Conservation (phyloP, 2,113 vertebrate genomes). For the Oreocharis arfaki region DNA sequence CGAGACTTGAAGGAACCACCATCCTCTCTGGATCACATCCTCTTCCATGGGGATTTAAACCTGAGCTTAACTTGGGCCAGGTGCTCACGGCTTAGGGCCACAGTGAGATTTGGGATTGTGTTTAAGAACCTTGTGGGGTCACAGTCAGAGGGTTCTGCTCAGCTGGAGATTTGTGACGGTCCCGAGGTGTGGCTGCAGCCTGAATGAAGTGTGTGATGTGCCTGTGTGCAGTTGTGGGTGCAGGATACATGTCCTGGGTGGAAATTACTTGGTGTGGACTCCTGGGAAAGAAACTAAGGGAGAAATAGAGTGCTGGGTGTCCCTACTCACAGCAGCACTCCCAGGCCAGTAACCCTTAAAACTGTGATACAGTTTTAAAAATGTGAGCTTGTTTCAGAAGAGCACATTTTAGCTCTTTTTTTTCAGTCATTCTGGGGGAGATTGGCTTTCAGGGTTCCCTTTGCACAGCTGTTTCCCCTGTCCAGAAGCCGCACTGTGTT, state of each 20-base stretch:
- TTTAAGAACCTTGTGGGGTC: not conserved
- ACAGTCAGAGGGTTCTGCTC: not conserved
- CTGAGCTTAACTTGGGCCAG: not conserved
- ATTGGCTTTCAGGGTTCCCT: not conserved
- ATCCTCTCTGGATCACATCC: not conserved
- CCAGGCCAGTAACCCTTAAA: not conserved
- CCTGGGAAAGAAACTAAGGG: not conserved
- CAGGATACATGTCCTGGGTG: rapidly evolving
- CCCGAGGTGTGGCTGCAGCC: not conserved
- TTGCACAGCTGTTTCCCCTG: not conserved
- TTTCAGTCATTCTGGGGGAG: not conserved
- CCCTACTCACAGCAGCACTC: rapidly evolving
- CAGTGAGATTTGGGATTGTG: not conserved
- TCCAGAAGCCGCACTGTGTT: rapidly evolving
- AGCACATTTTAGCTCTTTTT: not conserved
- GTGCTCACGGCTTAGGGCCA: not conserved
- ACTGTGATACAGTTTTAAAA: not conserved
- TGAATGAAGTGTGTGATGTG: not conserved
- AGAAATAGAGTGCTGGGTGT: not conserved
- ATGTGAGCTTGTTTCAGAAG: not conserved
- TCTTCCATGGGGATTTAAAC: not conserved
- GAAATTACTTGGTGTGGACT: not conserved
- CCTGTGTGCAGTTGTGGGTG: not conserved
- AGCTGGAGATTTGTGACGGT: not conserved
- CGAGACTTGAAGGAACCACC: rapidly evolving